Percentiles rank a stretch among this genome's conserved stretches.
Evolutionary conservation across 2,888 invertebrate genomes (phyloP).

Genomic region (Drosophila suboccidentalis): DNA sequence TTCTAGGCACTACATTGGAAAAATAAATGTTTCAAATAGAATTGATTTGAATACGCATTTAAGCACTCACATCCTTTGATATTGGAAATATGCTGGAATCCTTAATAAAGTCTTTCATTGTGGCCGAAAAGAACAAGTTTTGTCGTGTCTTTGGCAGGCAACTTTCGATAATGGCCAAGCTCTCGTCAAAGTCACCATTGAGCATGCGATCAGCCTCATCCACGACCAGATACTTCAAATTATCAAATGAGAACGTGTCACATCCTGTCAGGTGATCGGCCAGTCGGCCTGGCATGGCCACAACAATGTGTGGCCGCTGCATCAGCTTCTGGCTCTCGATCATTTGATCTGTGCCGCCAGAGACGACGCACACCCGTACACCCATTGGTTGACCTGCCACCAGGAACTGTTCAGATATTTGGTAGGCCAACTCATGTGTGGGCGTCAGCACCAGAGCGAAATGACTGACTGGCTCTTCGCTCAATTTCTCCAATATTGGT

Average conservation of each 20-base stretch:
- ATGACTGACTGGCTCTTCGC: conserved; percentile 98
- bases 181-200: conserved; percentile 93
- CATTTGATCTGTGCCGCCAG: conserved; percentile 98
- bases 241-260: conserved; percentile 92
- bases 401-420: conserved; percentile 98
- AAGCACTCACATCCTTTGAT: conserved; percentile 87
- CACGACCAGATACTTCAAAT: conserved; percentile 94
- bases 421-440: conserved; percentile 96
- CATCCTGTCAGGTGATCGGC: conserved; percentile 97
- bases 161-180: conserved; percentile 92
- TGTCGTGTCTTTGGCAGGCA: conserved; percentile 92
- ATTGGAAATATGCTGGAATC: conserved; percentile 88
- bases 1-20: conserved; percentile 78
- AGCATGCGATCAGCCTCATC: conserved; percentile 96
- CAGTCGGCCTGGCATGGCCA: conserved; percentile 97
- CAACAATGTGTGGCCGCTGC: conserved; percentile 95
- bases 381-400: conserved; percentile 96
- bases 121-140: conserved; percentile 97
- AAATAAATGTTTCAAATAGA: neutral
- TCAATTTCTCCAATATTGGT: conserved; percentile 95
- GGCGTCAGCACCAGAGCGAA: conserved; percentile 98
- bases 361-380: conserved; percentile 93
- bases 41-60: neutral
- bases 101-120: conserved; percentile 94
- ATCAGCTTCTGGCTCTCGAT: conserved; percentile 94